Evolutionary conservation across 2,888 invertebrate species (phyloP), one percentile per base, ranked within the genome.

Genomic region (Pseudolycoriella hygida): DNA sequence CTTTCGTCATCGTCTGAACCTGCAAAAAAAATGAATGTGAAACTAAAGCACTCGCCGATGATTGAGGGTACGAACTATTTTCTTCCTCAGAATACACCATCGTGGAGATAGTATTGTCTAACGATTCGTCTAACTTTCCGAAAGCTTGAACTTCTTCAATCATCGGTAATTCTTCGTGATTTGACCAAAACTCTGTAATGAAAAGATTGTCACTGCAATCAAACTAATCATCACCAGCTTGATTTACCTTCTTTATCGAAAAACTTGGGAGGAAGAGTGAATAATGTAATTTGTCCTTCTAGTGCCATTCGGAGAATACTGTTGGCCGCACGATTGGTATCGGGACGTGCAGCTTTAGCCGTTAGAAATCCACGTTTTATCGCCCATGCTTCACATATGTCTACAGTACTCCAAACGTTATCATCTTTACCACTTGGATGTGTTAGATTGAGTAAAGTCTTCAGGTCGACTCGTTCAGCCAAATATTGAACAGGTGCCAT

Each of bases 311-410:
- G 69, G 1, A 96, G 64, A 1, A 96, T 61, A 54, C 81, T 79
- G 65, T 94, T 94, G 0, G 92, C 93, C 1, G 89, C 89, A 52
- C 93, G 70, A 57, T 89, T 86, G 0, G 81, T 73, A 62, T 94
- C 94, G 31, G 85, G 72, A 57, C 92, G 71, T 0, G 83, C 86
- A 0, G 89, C 80, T 59, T 82, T 86, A 0, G 92, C 90, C 0
- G 92, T 92, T 19, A 80, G 58, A 57, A 78, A 94, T 2, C 88
- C 83, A 25, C 80, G 69, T 57, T 87, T 88, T 52, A 77, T 73
- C 1, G 94, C 93, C 92, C 92, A 94, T 0, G 82, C 89, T 56
- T 93, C 90, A 58, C 92, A 89, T 44, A 94, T 73, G 53, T 92
- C 90, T 56, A 84, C 71, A 0, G 92, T 81, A 0, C 86, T 85